These are phyloP conservation scores for Hippopotamyrus pictus DNA, from an alignment of 2,797 vertebrate species.

Conservation along the genomic window DNA sequence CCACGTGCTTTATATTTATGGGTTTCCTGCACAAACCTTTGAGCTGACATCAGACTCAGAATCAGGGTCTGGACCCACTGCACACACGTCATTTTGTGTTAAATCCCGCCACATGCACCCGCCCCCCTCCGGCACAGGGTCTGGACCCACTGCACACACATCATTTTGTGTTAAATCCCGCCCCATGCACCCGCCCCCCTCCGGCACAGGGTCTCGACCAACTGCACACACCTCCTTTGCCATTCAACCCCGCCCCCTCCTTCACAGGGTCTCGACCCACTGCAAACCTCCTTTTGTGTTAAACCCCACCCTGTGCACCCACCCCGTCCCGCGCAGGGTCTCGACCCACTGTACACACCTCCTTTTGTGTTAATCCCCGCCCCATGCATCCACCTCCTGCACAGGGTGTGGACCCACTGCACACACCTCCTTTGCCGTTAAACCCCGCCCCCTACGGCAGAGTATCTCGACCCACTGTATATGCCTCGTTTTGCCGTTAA, in stretches of 20 bases:
- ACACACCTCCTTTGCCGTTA: background rate
- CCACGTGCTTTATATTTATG: background rate
- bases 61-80: background rate
- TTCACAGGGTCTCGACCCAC: background rate
- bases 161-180: background rate
- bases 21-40: background rate
- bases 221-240: background rate
- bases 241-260: background rate
- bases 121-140: too few species aligned
- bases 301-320: background rate
- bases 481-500: background rate
- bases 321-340: background rate
- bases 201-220: background rate
- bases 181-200: background rate
- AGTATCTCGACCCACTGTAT: background rate
- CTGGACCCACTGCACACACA: background rate
- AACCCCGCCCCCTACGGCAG: background rate
- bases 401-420: background rate
- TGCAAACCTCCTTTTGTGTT: background rate
- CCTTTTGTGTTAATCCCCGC: background rate
- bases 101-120: too few species aligned
- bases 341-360: background rate
- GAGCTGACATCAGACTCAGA: background rate
- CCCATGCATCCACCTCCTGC: background rate
- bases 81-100: background rate